Conservation (phyloP, 2,797 vertebrate genomes). For the Pangasius krempfi region DNA sequence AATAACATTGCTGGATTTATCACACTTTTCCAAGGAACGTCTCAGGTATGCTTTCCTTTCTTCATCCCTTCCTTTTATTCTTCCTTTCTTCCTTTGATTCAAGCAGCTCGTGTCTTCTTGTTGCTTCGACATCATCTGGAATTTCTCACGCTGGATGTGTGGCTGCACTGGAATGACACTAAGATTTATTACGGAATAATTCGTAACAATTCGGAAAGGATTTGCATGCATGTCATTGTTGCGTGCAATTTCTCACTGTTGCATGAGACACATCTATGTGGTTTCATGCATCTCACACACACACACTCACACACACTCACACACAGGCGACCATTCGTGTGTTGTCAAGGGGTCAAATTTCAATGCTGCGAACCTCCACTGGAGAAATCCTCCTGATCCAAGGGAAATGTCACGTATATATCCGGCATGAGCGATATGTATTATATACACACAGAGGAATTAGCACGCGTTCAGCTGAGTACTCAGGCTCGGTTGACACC, state of each 20-base stretch:
- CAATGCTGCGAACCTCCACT: neutral
- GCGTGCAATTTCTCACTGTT: constrained; percentile 25
- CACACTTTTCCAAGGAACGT: constrained; percentile 5
- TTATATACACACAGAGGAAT: neutral
- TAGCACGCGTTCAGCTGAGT: neutral
- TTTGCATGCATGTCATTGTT: neutral
- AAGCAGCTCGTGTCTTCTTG: constrained; percentile 18
- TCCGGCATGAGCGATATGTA: neutral
- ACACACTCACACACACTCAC: constrained; percentile 1
- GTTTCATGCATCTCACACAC: constrained; percentile 4
- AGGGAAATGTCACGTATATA: neutral
- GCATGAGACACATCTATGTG: constrained; percentile 19
- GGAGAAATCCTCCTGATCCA: constrained; percentile 9
- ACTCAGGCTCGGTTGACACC: constrained; percentile 10
- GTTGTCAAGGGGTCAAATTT: constrained; percentile 4
- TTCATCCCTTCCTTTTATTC: neutral
- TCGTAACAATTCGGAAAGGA: neutral
- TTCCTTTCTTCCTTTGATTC: neutral
- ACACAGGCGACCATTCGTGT: neutral
- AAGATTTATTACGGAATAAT: neutral
- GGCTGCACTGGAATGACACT: neutral
- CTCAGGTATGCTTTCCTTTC: constrained; percentile 24
- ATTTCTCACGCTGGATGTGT: neutral
- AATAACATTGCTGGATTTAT: constrained; percentile 6
- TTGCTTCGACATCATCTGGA: constrained; percentile 7